Percentiles rank a stretch among this genome's conserved stretches.
Evolutionary conservation across 2,888 invertebrate genomes (phyloP).

Genomic region (Diachrysia chrysitis): DNA sequence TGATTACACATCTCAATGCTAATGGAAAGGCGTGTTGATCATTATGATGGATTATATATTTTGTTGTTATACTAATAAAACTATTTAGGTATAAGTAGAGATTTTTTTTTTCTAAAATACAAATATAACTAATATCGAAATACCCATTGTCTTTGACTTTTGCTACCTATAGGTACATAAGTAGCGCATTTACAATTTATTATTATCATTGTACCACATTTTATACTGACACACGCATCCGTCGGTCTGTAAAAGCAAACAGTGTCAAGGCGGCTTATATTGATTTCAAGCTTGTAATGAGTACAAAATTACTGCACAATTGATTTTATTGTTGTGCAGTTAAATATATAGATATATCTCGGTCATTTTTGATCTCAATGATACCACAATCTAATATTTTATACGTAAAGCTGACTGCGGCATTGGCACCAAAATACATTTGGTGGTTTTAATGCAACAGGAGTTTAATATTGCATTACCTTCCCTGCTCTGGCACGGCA

Average conservation of each 20-base stretch:
- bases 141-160: constrained; percentile 26
- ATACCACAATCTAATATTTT: constrained; percentile 29
- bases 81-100: background rate
- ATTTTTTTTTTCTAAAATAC: background rate
- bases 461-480: constrained; percentile 6
- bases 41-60: background rate
- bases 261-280: constrained; percentile 85
- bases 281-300: constrained; percentile 82
- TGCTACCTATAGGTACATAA: constrained; percentile 30
- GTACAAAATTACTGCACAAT: constrained; percentile 73
- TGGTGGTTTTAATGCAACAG: constrained; percentile 6
- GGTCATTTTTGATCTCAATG: constrained; percentile 52
- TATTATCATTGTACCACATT: constrained; percentile 76
- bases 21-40: constrained; percentile 5
- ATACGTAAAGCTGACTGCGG: constrained; percentile 20
- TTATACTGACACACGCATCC: constrained; percentile 76
- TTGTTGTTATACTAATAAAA: background rate
- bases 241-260: constrained; percentile 80
- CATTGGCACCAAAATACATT: constrained; percentile 8
- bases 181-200: constrained; percentile 65
- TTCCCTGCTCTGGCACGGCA: background rate
- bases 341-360: constrained; percentile 17
- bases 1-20: constrained; percentile 1
- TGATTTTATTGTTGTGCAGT: constrained; percentile 65
- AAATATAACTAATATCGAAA: background rate